Percentiles rank a stretch among this genome's conserved stretches.
Evolutionary conservation across 2,113 vertebrate species (phyloP).

Genomic region (Rattus rattus): DNA sequence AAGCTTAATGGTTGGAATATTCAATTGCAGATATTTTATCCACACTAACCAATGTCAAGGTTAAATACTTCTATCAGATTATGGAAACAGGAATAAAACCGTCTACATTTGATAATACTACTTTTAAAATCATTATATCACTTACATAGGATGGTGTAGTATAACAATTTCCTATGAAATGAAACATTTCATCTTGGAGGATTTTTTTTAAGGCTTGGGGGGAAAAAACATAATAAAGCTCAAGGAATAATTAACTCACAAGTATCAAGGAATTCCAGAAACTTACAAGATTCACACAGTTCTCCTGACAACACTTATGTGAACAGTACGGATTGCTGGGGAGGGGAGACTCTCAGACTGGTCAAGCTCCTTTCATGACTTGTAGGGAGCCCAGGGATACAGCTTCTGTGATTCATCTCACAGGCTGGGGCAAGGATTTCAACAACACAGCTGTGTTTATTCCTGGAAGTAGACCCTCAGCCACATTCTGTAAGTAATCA

Average conservation of each 20-base stretch:
- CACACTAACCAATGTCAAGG: background rate
- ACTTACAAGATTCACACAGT: background rate
- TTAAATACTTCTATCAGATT: slow-evolving; percentile 39
- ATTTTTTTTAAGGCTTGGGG: background rate
- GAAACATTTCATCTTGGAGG: background rate
- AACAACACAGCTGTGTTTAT: background rate
- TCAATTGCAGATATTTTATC: slow-evolving; percentile 55
- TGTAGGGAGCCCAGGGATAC: background rate
- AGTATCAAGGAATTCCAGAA: background rate
- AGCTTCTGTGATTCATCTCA: background rate
- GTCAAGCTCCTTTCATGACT: background rate
- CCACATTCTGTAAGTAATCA: background rate
- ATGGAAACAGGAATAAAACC: background rate
- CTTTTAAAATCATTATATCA: background rate
- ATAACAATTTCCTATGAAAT: background rate
- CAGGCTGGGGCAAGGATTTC: background rate
- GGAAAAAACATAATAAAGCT: background rate
- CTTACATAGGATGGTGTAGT: background rate
- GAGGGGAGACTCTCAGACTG: background rate
- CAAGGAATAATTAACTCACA: background rate
- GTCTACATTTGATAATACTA: background rate
- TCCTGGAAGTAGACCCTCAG: background rate
- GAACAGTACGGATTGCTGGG: background rate
- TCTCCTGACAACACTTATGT: too few relatives aligned
- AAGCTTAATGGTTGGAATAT: slow-evolving; percentile 54